Evolutionary conservation across 2,888 invertebrate genomes (phyloP).

Genomic region (Eilema caniola): DNA sequence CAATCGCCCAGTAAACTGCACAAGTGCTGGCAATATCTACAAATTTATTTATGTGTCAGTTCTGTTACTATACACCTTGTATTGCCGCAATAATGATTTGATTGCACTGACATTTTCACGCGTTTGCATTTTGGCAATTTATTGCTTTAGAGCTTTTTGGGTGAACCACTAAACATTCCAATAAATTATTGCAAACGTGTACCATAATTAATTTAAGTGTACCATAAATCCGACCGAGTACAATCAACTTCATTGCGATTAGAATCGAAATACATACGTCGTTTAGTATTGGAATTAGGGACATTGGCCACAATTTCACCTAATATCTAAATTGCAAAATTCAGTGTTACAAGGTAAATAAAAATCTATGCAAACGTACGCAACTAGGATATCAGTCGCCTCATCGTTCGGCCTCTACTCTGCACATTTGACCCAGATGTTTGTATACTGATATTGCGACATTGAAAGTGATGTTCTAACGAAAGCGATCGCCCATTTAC

Average conservation of each 20-base stretch:
- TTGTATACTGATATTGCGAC: slow-evolving; percentile 45
- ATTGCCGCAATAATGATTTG: slow-evolving; percentile 42
- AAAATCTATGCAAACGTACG: slow-evolving; percentile 35
- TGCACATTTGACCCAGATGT: slow-evolving; percentile 53
- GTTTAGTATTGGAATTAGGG: slow-evolving; percentile 1
- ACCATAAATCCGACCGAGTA: neutral
- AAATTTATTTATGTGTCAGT: slow-evolving; percentile 51
- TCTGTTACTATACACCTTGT: slow-evolving; percentile 32
- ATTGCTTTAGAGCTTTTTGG: neutral
- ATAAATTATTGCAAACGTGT: slow-evolving; percentile 6
- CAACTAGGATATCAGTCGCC: slow-evolving; percentile 49
- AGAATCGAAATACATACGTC: neutral
- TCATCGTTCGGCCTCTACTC: slow-evolving; percentile 51
- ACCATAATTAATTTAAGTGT: neutral
- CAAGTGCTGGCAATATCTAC: slow-evolving; percentile 55
- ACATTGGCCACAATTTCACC: neutral
- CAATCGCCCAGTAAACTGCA: slow-evolving; percentile 57
- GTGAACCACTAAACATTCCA: neutral
- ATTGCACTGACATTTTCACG: slow-evolving; percentile 35
- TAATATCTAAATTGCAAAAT: slow-evolving; percentile 34
- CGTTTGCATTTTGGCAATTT: slow-evolving; percentile 14
- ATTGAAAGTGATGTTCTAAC: slow-evolving; percentile 64
- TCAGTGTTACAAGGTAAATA: slow-evolving; percentile 34
- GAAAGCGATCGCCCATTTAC: slow-evolving; percentile 65
- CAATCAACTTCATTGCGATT: neutral